phyloP scores from a whole-genome alignment of 2,888 invertebrate species.

The Ophraella communa region DNA sequence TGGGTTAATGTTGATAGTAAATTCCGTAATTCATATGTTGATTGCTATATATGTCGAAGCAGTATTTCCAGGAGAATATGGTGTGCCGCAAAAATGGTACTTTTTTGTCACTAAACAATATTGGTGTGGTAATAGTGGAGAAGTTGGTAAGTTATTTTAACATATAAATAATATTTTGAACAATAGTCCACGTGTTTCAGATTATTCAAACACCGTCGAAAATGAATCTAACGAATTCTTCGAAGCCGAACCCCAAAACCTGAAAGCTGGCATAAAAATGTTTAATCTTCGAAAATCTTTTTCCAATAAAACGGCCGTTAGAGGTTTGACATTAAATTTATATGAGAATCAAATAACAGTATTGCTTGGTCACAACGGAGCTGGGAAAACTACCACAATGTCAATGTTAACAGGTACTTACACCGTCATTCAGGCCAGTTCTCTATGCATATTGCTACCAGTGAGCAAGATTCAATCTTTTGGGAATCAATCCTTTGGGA shows the following conservation, averaged over 20 bases:
- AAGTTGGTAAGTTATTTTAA: constrained; percentile 54
- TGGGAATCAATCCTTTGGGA: no score
- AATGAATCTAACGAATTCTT: constrained; percentile 59
- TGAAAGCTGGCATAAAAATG: constrained; percentile 64
- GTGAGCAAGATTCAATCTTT: no score
- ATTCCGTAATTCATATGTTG: constrained; percentile 73
- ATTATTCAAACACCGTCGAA: neutral
- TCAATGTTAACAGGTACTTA: constrained; percentile 74
- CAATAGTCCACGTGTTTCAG: neutral
- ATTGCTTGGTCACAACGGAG: constrained; percentile 79
- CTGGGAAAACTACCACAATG: constrained; percentile 94
- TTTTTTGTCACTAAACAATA: constrained; percentile 71
- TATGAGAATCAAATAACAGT: constrained; percentile 90
- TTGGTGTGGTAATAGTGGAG: constrained; percentile 60
- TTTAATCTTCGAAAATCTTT: constrained; percentile 68
- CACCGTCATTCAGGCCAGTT: no score
- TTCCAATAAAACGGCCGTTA: constrained; percentile 66
- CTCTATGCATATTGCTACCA: no score
- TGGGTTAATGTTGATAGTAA: constrained; percentile 73
- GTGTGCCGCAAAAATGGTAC: constrained; percentile 82
- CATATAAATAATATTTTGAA: neutral
- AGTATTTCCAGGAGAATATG: constrained; percentile 84
- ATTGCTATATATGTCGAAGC: constrained; percentile 87
- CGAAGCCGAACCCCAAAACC: constrained; percentile 63
- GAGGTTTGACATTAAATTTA: constrained; percentile 77